Base-by-base conservation (phyloP, 2,797 vertebrate genomes). In the Micromesistius poutassou region DNA sequence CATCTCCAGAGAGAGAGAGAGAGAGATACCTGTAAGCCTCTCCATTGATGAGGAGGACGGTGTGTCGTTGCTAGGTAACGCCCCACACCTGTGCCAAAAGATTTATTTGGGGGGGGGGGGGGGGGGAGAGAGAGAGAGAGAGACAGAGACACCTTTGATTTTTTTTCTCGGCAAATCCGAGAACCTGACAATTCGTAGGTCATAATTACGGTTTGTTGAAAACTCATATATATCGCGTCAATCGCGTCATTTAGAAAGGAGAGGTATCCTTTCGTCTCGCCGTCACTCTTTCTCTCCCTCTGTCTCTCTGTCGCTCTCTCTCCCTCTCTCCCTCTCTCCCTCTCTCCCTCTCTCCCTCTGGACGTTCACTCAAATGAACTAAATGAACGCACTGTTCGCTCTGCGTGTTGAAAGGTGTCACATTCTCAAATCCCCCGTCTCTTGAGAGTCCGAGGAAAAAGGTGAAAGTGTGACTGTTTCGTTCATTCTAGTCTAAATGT, bases 191-290 rank as follows among this genome's bases (percentile, higher is more conserved):
- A 84, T 87, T 87, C 84, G 80, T 84, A 81, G 84, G 89, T 93
- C 89, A 85, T 94, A 89, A 94, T 94, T 94, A 86, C 77, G 79
- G 86, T 92, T 94, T 93, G 93, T 91, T 95, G 94, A 95, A 94
- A 95, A 93, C 93, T 82, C 86, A 89, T 87, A 86, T 84, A 86
- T 83, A 84, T 91, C 87, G 83, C 19, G 84, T 91, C 87, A 80
- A 81, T 86, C 84, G 78, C 72, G 76, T 84, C 84, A 90, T 90
- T 89, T 87, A 84, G 78, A 87, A 88, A 87, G 85, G 87, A 85
- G 86, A 85, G 82, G 88, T 77, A 84, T 87, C 81, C 28, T 55
- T 55, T 22, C 16, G 14, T 55, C 50, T 16, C 42, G 1, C 12
- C 16, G 13, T 46, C 42, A 14, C 42, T 13, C 12, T 46, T 1